Base-by-base conservation (phyloP, 2,888 invertebrate genomes). In the Orthosia gothica region DNA sequence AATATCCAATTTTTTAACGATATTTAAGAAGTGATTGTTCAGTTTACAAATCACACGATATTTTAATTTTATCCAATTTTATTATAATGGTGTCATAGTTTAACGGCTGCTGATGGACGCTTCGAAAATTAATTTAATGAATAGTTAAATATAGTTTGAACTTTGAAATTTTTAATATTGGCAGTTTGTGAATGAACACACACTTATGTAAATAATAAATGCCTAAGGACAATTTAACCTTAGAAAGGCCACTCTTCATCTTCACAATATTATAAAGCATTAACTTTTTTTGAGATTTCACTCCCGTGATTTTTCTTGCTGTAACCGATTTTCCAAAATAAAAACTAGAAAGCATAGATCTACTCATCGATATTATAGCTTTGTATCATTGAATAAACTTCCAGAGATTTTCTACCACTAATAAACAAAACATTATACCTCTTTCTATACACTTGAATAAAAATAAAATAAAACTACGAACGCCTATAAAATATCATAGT, bases 1-100 rank as follows among this genome's bases (percentile, higher is more conserved):
- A 58, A 59, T 81, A 64, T 54, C 40, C 58, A 64, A 74, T 45
- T 81, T 63, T 57, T 58, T 15, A 5, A 63, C 32, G 32, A 58
- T 59, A 45, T 54, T 74, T 63, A 58, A 58, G 15, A 20, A 26
- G 45, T 5, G 4, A 52, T 32, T 57, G 40, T 40, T 40, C 54
- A 61, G 12, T 58, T 55, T 9, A 59, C 9, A 15, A 50, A 70
- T 61, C 5, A 20, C 13, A 5, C 16, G 62, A 15, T 40, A 62
- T 50, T 69, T 16, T 50, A 50, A 32, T 79, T 3, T 26, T 32
- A 32, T 80, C 7, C 9, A 12, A 32, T 57, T 57, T 23, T 57
- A 15, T 50, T 1, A 16, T 54, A 49, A 16, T 13, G 9, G 13
- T 32, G 52, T 61, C 45, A 26, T 13, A 32, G 5, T 52, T 45